A percentile compares a stretch with the other conserved stretches of the same genome.
phyloP scores from a whole-genome alignment of 2,888 invertebrate genomes.

The Pachliopta kotzebuea region DNA sequence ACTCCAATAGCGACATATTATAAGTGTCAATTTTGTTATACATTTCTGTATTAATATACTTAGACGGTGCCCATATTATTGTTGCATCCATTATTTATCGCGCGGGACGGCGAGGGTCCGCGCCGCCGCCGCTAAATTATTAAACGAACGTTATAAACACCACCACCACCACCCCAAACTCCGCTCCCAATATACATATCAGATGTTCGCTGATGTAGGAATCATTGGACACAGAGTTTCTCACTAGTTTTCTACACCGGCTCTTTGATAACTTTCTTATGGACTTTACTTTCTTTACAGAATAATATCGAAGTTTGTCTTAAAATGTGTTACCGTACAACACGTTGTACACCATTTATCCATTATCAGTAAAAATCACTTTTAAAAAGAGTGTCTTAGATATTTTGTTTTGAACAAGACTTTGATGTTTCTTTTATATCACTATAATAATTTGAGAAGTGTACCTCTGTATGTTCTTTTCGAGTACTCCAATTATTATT shows the following conservation, averaged over 20 bases:
- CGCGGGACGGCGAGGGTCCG: slow-evolving; percentile 60
- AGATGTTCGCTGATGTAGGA: slow-evolving; percentile 53
- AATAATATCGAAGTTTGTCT: not conserved
- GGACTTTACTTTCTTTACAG: not conserved
- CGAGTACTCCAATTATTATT: too few species aligned
- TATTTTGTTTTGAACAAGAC: too few species aligned
- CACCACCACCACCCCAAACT: slow-evolving; percentile 65
- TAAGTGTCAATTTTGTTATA: slow-evolving; percentile 10
- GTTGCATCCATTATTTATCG: slow-evolving; percentile 74
- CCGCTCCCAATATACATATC: slow-evolving; percentile 56
- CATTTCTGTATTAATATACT: slow-evolving; percentile 53
- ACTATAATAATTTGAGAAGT: too few species aligned
- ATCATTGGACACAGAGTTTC: slow-evolving; percentile 44
- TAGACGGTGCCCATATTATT: slow-evolving; percentile 66
- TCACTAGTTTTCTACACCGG: not conserved
- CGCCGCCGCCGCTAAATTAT: slow-evolving; percentile 68
- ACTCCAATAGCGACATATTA: not conserved
- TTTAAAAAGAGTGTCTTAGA: too few species aligned
- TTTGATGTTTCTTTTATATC: too few species aligned
- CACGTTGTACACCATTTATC: not conserved
- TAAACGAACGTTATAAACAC: slow-evolving; percentile 75
- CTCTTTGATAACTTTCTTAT: not conserved
- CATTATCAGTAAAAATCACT: too few species aligned
- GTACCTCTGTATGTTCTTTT: too few species aligned
- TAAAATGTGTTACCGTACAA: not conserved